Evolutionary conservation across 1,140 invertebrate genomes (phyloP), one percentile per base, ranked within the genome.

Genomic region (Drosophila leontia): DNA sequence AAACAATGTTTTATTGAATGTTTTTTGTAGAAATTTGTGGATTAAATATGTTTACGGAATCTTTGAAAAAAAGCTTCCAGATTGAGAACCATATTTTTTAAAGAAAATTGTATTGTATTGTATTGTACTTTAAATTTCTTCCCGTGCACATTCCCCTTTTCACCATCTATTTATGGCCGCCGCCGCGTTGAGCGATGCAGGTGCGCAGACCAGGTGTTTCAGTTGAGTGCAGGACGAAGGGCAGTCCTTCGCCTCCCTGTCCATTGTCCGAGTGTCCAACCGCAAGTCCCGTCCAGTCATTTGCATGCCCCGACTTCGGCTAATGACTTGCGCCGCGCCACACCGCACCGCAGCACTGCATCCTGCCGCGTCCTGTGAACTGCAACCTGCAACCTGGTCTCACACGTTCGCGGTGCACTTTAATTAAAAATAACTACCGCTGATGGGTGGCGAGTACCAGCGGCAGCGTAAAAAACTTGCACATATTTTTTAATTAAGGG

Each of bases 351-450:
- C 50, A 50, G n/a, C 39, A 42, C 65, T 39, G 42, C 32, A 51
- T 37, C 17, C 65, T 60, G 32, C 23, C 23, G 42, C 15, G 12
- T 7, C 19, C 56, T 42, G 23, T 42, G 37, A 29, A 34, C 64
- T 17, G 55, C 32, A 53, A 32, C 60, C 44, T 47, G 45, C 17
- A 44, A 44, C 42, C 23, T 26, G 45, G 7, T 3, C 63, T 44
- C 51, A 75, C 84, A 62, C 79, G 72, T 58, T 80, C 50, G 68
- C 63, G 55, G 42, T 26, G 84, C 65, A 80, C 62, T 84, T 88
- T 84, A 88, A 87, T 87, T 87, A 87, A 87, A 86, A 87, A 87
- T 84, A 87, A 80, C 84, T 80, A 71, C 72, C 51, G 51, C 63
- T 26, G 45, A 34, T 47, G 53, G 44, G 26, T 51, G 29, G 48